These are phyloP conservation scores for Oscheius myriophilus DNA, from an alignment of 2,888 invertebrate genomes.

Conservation along the genomic window DNA sequence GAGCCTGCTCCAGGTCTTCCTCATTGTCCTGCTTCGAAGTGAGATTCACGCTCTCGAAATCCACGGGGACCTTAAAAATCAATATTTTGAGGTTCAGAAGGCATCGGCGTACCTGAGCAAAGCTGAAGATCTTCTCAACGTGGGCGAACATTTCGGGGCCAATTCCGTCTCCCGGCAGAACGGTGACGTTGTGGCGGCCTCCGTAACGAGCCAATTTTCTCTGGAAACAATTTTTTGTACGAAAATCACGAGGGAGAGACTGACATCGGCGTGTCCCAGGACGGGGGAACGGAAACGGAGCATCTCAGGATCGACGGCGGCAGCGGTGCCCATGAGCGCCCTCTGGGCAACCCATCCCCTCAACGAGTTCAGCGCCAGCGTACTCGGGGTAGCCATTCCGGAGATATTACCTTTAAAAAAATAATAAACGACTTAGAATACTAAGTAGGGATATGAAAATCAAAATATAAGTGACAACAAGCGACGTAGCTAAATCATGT, in stretches of 20 bases:
- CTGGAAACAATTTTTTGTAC: slow-evolving; percentile 27
- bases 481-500: no score
- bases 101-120: slow-evolving; percentile 51
- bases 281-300: slow-evolving; percentile 54
- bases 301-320: slow-evolving; percentile 49
- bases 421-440: no score
- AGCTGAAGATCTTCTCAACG: slow-evolving; percentile 84
- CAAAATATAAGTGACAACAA: no score
- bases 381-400: slow-evolving; percentile 17
- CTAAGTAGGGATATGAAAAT: no score
- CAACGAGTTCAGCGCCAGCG: slow-evolving; percentile 6
- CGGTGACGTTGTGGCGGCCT: slow-evolving; percentile 92
- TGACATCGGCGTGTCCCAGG: slow-evolving; percentile 44
- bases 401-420: background rate
- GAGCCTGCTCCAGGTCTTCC: slow-evolving; percentile 88
- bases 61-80: slow-evolving; percentile 80
- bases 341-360: slow-evolving; percentile 11
- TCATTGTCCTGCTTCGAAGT: slow-evolving; percentile 85
- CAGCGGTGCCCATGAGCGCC: slow-evolving; percentile 24
- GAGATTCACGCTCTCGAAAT: slow-evolving; percentile 85
- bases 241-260: background rate
- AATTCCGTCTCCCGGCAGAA: slow-evolving; percentile 95
- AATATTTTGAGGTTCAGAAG: background rate
- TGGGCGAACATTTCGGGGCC: slow-evolving; percentile 94
- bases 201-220: slow-evolving; percentile 80